phyloP scores from a whole-genome alignment of 1,140 invertebrate genomes.

The Aphis gossypii region DNA sequence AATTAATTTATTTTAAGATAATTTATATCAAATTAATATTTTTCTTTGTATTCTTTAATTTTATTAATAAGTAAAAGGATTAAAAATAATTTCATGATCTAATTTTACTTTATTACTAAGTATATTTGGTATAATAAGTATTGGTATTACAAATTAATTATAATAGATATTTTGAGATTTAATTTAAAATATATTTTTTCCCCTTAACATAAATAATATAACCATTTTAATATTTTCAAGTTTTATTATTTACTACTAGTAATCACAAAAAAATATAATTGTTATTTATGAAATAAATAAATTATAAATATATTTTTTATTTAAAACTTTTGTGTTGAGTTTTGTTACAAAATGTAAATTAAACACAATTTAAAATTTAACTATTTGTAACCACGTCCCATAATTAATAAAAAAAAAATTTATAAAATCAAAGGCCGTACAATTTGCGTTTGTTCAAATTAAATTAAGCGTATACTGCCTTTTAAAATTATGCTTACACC shows the following conservation, averaged over 20 bases:
- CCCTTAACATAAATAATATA: background rate
- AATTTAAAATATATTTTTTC: background rate
- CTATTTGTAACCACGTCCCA: background rate
- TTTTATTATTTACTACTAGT: background rate
- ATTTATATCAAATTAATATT: background rate
- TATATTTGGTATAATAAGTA: background rate
- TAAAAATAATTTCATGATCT: background rate
- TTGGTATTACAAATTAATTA: background rate
- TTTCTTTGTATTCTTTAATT: background rate
- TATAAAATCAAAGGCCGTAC: background rate
- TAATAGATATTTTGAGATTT: background rate
- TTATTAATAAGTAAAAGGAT: background rate
- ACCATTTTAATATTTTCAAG: background rate
- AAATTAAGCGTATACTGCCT: conserved; percentile 27
- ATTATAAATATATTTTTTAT: background rate
- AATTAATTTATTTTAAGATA: background rate
- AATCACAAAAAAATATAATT: background rate
- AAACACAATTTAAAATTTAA: background rate
- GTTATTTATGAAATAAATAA: background rate
- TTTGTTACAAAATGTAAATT: background rate
- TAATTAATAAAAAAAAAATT: background rate
- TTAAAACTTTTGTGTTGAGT: background rate
- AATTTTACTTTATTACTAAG: background rate
- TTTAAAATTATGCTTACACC: background rate
- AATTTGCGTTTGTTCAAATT: conserved; percentile 48